phyloP scores from a whole-genome alignment of 2,888 invertebrate genomes.

The Vesta saturnalis region DNA sequence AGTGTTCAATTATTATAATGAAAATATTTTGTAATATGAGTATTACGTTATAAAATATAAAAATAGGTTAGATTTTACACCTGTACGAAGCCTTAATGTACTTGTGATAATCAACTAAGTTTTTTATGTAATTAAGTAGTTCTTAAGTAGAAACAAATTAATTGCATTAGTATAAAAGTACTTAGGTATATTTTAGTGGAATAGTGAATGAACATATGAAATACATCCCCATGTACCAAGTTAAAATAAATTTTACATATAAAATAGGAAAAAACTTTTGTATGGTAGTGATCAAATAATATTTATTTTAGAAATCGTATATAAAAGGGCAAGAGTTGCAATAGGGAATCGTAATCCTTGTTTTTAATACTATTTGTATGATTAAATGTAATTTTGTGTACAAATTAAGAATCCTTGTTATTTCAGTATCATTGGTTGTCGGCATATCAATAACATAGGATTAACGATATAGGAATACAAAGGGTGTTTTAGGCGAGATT shows the following conservation, averaged over 20 bases:
- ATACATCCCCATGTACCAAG: background rate
- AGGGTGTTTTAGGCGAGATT: too few species aligned
- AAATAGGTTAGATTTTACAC: constrained; percentile 36
- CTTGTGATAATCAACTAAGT: constrained; percentile 50
- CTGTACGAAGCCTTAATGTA: constrained; percentile 53
- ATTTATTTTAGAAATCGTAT: too few species aligned
- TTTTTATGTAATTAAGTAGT: constrained; percentile 24
- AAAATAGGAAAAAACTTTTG: background rate
- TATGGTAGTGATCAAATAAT: too few species aligned
- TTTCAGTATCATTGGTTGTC: too few species aligned
- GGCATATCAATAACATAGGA: too few species aligned
- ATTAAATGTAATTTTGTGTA: too few species aligned
- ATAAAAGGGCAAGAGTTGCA: too few species aligned
- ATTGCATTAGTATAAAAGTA: background rate
- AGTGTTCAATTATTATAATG: constrained; percentile 37
- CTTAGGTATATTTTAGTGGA: background rate
- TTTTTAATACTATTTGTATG: too few species aligned
- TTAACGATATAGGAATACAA: too few species aligned
- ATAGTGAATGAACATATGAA: background rate
- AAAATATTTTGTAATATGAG: constrained; percentile 28
- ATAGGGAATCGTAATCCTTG: too few species aligned
- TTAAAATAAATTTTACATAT: background rate
- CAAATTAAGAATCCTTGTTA: too few species aligned
- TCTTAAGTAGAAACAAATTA: background rate
- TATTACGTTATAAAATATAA: constrained; percentile 17